Evolutionary conservation across 2,113 vertebrate genomes (phyloP).

Genomic region (Pseudopipra pipra): DNA sequence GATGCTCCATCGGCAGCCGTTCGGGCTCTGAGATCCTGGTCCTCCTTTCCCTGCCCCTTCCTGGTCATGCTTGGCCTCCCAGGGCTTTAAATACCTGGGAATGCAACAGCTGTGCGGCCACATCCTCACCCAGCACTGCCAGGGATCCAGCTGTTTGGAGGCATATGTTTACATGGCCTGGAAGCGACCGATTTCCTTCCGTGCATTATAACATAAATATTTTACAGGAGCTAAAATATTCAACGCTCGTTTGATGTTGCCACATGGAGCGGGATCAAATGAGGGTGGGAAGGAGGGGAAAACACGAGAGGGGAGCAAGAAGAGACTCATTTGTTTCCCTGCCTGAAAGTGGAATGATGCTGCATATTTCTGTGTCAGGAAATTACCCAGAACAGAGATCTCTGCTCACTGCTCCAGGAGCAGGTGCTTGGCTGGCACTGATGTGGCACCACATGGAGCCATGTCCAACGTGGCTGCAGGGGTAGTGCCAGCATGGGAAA

Average conservation of each 20-base stretch:
- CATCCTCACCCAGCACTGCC: neutral
- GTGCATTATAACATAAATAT: neutral
- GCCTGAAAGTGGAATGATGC: neutral
- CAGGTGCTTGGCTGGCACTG: neutral
- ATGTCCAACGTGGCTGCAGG: rapidly evolving
- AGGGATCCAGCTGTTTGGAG: slow-evolving; percentile 19
- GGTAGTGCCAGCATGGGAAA: rapidly evolving
- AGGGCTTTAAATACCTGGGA: neutral
- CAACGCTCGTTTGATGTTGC: neutral
- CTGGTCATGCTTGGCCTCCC: rapidly evolving
- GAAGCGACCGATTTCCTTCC: slow-evolving; percentile 23
- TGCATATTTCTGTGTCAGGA: neutral
- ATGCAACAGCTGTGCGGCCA: neutral
- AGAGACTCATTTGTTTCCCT: neutral
- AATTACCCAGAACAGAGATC: neutral
- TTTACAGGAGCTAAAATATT: slow-evolving; percentile 24
- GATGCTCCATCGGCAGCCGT: too few species aligned
- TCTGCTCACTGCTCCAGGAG: neutral
- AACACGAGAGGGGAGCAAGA: neutral
- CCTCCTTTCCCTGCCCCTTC: neutral
- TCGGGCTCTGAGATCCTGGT: neutral
- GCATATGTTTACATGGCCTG: slow-evolving; percentile 5
- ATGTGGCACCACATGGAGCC: rapidly evolving
- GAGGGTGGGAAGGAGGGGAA: neutral
- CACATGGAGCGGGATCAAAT: neutral